Evolutionary conservation across 1,140 invertebrate species (phyloP), one percentile per base, ranked within the genome.

Genomic region (Eufriesea mexicana): DNA sequence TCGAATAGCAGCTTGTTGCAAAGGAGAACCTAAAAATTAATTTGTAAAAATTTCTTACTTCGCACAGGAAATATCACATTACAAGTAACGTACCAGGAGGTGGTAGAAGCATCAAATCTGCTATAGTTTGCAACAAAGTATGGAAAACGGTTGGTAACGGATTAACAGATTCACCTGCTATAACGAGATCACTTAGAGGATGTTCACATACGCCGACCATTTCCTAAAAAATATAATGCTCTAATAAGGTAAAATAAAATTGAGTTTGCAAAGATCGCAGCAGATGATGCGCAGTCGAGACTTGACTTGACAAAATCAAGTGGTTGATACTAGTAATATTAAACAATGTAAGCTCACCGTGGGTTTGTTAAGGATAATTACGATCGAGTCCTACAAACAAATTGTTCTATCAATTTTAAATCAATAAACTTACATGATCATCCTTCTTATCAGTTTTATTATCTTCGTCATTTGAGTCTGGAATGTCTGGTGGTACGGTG

Each of bases 1-100:
- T 85, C 98, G 95, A 20, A 99, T 97, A 6, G 98, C 98, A 94
- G 98, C 98, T 93, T 98, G 97, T 90, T 98, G 97, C 6, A 98
- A 94, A 2, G 98, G 96, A 23, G 98, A 98, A 1, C 98, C 93
- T 92, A 55, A 71, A 84, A 83, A 84, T 84, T 28, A 57, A 55
- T 72, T 18, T 23, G 62, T 59, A 35, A 25, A n/a, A 75, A 18
- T 79, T 12, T 66, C 8, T 20, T 1, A 14, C 7, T 5, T 23
- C n/a, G 6, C 2, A 51, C n/a, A 9, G 4, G 6, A 10, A 49
- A 57, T 16, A 14, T 14, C 12, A 59, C n/a, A 28, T 47, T 75
- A 18, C 57, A 2, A 70, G 16, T 35, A 35, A 79, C 45, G 66
- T 86, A 93, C 92, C 97, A 72, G 97, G 96, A 0, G 98, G 98